A percentile compares a stretch with the other conserved stretches of the same genome.
phyloP scores from a whole-genome alignment of 92 coral and sea anemone species.

The Anthopleura xanthogrammica region DNA sequence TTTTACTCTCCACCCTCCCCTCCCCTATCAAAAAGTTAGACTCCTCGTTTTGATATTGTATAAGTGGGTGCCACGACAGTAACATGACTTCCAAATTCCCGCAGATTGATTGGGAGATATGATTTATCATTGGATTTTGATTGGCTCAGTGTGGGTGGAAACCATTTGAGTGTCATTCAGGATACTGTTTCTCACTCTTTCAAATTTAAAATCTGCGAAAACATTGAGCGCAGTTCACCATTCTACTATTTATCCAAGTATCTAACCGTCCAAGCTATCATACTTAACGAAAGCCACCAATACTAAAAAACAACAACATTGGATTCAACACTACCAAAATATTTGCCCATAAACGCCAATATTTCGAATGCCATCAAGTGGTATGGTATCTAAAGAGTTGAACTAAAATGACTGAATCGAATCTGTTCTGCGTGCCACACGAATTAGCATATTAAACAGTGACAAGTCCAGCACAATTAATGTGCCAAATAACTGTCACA shows the following conservation, averaged over 20 bases:
- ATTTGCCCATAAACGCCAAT: not conserved
- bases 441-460: not conserved
- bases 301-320: too few relatives aligned
- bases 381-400: not conserved
- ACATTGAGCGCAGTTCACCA: not conserved
- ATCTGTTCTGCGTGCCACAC: not conserved
- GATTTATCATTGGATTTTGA: too few relatives aligned
- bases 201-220: not conserved
- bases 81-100: too few relatives aligned
- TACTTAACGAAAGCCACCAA: too few relatives aligned
- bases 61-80: too few relatives aligned
- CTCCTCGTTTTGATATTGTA: too few relatives aligned
- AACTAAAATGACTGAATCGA: not conserved
- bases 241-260: too few relatives aligned
- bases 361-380: not conserved
- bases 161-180: not conserved
- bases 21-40: too few relatives aligned
- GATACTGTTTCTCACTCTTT: not conserved
- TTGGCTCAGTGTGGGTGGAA: not conserved
- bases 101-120: too few relatives aligned
- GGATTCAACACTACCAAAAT: not conserved
- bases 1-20: too few relatives aligned
- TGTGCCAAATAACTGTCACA: not conserved
- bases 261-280: too few relatives aligned
- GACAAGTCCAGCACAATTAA: not conserved